These are phyloP conservation scores for Urocyon cinereoargenteus DNA, from an alignment of 2,797 vertebrate species.

Conservation along the genomic window DNA sequence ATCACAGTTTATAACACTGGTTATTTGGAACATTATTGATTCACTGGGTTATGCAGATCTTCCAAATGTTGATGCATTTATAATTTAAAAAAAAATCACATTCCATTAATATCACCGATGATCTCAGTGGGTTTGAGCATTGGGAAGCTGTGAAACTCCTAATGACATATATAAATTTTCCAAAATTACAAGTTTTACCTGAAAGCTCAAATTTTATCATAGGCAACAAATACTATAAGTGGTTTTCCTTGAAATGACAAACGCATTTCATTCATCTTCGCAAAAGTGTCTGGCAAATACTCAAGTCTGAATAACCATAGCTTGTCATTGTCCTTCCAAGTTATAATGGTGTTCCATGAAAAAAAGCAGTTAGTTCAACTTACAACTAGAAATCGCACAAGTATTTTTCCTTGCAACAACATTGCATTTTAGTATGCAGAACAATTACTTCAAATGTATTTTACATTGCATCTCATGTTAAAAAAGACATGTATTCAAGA, in stretches of 20 bases:
- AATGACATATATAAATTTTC: neutral
- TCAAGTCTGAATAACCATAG: neutral
- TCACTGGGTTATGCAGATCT: neutral
- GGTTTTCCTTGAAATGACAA: conserved; percentile 13
- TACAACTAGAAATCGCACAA: neutral
- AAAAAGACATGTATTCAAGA: neutral
- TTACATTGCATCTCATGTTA: conserved; percentile 22
- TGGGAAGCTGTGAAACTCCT: neutral
- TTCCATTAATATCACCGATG: conserved; percentile 16
- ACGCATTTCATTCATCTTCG: conserved; percentile 36
- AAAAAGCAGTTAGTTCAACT: neutral
- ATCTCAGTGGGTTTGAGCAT: neutral
- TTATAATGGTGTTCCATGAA: neutral
- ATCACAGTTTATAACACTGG: neutral
- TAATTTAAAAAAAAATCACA: neutral
- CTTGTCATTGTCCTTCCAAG: neutral
- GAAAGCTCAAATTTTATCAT: conserved; percentile 48
- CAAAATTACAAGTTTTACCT: conserved; percentile 13
- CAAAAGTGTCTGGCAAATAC: neutral
- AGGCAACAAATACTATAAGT: neutral
- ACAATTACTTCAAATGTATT: neutral
- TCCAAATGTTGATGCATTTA: neutral
- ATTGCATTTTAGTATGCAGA: neutral
- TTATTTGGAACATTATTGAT: conserved; percentile 12
- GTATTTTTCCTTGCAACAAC: neutral